A percentile compares a stretch with the other conserved stretches of the same genome.
Conservation (phyloP, 2,113 vertebrate species). For the Bos indicus region DNA sequence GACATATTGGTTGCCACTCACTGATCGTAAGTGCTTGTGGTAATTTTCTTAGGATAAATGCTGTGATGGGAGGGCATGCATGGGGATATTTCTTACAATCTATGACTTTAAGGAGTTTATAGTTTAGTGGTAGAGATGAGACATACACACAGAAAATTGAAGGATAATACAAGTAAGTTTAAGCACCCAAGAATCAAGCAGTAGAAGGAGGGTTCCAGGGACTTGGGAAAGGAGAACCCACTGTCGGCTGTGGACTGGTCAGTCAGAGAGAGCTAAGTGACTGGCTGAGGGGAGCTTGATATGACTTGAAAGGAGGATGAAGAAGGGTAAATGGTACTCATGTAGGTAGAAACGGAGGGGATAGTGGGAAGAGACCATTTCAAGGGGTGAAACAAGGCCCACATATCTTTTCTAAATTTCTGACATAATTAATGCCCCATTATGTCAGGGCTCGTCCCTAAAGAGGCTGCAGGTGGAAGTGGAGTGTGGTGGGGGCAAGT, state of each 20-base stretch:
- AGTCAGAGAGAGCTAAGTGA: not conserved
- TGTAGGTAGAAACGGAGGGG: not conserved
- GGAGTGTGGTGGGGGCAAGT: not conserved
- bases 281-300: not conserved
- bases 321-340: not conserved
- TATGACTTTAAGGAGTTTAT: not conserved
- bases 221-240: not conserved
- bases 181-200: not conserved
- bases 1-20: not conserved
- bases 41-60: not conserved
- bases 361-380: not conserved
- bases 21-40: not conserved
- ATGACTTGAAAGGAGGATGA: not conserved
- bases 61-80: not conserved
- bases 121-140: not conserved
- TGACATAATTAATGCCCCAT: not conserved
- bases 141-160: not conserved
- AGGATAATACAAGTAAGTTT: not conserved
- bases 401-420: not conserved
- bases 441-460: not conserved
- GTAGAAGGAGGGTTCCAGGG: accelerated
- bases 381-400: not conserved
- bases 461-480: not conserved
- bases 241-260: not conserved
- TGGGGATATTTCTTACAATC: not conserved